Base-by-base conservation (phyloP, 2,797 vertebrate species). In the Gastrophryne carolinensis region DNA sequence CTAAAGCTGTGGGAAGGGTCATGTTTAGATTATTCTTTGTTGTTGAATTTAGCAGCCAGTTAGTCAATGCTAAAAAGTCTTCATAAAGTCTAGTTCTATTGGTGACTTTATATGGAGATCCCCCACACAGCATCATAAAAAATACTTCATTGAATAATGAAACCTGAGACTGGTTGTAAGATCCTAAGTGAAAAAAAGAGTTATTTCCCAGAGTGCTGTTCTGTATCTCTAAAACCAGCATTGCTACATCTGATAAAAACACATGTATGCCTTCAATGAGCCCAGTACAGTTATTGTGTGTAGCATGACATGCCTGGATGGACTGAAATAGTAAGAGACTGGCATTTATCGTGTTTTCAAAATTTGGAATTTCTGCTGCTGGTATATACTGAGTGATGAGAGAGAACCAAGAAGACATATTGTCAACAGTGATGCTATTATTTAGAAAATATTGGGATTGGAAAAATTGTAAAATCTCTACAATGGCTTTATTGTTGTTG, bases 381-480 rank as follows among this genome's bases (percentile, higher is more conserved):
- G 50, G 67, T 32, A 63, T 27, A 5, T 47, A 49, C 11, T 53
- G 21, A 53, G 37, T 35, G 4, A 71, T 21, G 21, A 7, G 13
- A 11, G 71, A 17, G 17, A 77, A 29, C 27, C 26, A 54, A 19
- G 19, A 27, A 3, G 32, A 56, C 21, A 71, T 21, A 9, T 64
- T 50, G 41, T 19, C 56, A 4, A 64, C 8, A 57, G 56, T 41
- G 26, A 7, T 37, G n/a, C 26, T 56, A 35, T 37, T 15, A 77
- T 64, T 65, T 27, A 49, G 5, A 41, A 77, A 23, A 23, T 64
- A n/a, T 2, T 53, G 19, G 24, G 50, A 49, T 15, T 34, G 9
- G 12, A 77, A 64, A 35, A 53, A 47, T 64, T 57, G 66, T 37
- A 77, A 54, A 3, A 77, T 19, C 4, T 71, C 17, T n/a, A 58